These are phyloP conservation scores for Nestor notabilis DNA, from an alignment of 2,113 vertebrate genomes.

Conservation along the genomic window DNA sequence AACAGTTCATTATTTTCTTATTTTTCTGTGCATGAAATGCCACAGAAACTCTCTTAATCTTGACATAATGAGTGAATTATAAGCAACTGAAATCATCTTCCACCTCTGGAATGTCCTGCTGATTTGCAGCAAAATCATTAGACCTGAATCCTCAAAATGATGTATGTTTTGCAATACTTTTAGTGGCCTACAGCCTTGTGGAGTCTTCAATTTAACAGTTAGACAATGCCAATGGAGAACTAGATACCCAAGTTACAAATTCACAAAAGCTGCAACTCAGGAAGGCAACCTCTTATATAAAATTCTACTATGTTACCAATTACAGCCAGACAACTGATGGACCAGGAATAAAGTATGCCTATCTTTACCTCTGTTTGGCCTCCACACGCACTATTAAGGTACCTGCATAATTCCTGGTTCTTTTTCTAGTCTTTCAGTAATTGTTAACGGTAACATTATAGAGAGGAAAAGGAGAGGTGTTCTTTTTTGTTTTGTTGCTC, in stretches of 20 bases:
- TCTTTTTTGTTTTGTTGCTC: not conserved
- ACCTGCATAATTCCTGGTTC: not conserved
- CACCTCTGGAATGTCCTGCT: not conserved
- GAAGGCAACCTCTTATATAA: not conserved
- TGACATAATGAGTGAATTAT: not conserved
- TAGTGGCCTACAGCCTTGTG: not conserved
- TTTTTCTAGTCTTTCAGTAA: not conserved
- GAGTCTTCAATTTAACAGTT: not conserved
- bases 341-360: not conserved
- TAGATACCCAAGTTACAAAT: not conserved
- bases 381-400: not conserved
- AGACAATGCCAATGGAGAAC: not conserved
- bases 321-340: not conserved
- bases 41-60: not conserved
- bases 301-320: not conserved
- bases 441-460: not conserved
- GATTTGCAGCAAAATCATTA: not conserved
- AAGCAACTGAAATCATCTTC: not conserved
- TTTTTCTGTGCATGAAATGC: not conserved
- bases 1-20: not conserved
- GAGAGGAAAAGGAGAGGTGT: not conserved
- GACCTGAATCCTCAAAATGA: not conserved
- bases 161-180: not conserved
- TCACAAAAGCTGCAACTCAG: not conserved
- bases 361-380: not conserved